Percentiles rank a stretch among this genome's conserved stretches.
Evolutionary conservation across 2,797 vertebrate genomes (phyloP).

Genomic region (Sylvilagus floridanus): DNA sequence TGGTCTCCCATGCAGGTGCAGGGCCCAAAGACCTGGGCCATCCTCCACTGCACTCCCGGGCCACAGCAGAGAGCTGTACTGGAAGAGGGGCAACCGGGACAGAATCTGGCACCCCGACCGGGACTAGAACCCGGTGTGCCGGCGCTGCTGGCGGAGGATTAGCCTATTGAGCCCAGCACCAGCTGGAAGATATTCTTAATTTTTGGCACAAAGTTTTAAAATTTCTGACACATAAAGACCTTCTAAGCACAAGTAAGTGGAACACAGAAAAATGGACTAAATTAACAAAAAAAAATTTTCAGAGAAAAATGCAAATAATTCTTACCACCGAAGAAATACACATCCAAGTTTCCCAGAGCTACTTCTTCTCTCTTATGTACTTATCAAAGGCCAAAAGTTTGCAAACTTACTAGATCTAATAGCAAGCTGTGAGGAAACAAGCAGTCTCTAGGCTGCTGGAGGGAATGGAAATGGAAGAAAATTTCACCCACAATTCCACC

Average conservation of each 20-base stretch:
- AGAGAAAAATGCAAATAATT: background rate
- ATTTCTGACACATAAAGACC: background rate
- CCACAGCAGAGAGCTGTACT: too few species aligned
- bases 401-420: background rate
- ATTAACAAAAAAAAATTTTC: background rate
- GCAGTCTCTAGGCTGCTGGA: background rate
- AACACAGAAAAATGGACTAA: background rate
- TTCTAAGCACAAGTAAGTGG: background rate
- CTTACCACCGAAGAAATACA: background rate
- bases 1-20: too few species aligned
- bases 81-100: too few species aligned
- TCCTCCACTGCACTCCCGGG: too few species aligned
- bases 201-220: constrained; percentile 16
- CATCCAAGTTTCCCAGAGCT: background rate
- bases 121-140: too few species aligned
- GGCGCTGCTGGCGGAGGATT: too few species aligned
- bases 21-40: too few species aligned
- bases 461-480: background rate
- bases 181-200: background rate
- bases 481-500: background rate
- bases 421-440: background rate
- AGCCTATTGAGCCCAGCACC: background rate
- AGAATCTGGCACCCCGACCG: too few species aligned
- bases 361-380: background rate
- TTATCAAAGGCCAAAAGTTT: background rate